Percentiles rank a stretch among this genome's conserved stretches.
Evolutionary conservation across 2,888 invertebrate species (phyloP).

Genomic region (Norana najaformis): DNA sequence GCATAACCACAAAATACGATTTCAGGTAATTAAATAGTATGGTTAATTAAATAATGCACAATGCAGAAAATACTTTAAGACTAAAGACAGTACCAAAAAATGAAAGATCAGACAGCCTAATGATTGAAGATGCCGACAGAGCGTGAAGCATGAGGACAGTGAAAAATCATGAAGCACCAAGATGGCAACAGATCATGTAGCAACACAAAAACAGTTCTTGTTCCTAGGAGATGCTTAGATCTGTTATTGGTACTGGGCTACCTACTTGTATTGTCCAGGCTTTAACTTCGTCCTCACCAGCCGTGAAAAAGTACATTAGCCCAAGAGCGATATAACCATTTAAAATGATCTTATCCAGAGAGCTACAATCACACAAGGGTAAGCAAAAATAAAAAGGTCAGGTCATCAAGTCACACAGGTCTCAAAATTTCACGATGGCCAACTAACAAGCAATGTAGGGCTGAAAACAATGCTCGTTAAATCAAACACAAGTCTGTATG

Average conservation of each 20-base stretch:
- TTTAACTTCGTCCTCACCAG: constrained; percentile 96
- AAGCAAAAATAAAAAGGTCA: not conserved
- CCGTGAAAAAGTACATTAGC: constrained; percentile 96
- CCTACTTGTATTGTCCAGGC: constrained; percentile 97
- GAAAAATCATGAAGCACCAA: not conserved
- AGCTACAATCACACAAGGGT: constrained; percentile 64
- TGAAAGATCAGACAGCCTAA: not conserved
- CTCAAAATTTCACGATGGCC: not conserved
- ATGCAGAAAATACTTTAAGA: not conserved
- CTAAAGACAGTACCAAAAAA: not conserved
- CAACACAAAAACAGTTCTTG: no score
- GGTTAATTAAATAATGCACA: not conserved
- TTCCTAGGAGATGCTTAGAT: not conserved
- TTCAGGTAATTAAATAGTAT: not conserved
- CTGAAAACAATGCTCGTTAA: not conserved
- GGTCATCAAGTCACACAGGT: not conserved
- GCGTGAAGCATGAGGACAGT: not conserved
- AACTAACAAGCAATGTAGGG: not conserved
- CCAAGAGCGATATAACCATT: constrained; percentile 95
- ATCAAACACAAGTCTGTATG: not conserved
- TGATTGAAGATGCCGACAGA: not conserved
- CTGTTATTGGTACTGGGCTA: not conserved
- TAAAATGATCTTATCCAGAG: constrained; percentile 92
- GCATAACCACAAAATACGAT: not conserved
- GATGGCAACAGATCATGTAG: no score